These are phyloP conservation scores for Rallus crepitans DNA, from an alignment of 2,797 vertebrate species.

Conservation along the genomic window DNA sequence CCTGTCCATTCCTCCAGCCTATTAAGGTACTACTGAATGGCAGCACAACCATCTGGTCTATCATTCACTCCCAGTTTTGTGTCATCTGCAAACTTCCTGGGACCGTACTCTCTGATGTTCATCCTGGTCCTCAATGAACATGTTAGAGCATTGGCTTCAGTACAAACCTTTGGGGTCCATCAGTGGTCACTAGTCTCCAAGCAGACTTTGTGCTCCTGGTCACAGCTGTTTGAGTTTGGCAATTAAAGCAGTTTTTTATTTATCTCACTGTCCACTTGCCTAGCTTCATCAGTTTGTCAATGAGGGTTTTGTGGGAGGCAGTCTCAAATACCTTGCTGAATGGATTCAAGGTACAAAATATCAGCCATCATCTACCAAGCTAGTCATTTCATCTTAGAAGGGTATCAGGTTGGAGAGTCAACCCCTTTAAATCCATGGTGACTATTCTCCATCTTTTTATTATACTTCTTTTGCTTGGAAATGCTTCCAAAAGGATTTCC, in stretches of 20 bases:
- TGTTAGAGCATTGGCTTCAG: not conserved
- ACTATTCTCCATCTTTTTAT: not conserved
- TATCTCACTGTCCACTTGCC: not conserved
- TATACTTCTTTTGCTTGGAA: not conserved
- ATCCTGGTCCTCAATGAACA: not conserved
- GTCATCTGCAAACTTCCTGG: not conserved
- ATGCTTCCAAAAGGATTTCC: not conserved
- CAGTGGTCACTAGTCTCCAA: not conserved
- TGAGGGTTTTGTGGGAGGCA: not conserved
- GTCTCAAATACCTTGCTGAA: not conserved
- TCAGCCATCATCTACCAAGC: not conserved
- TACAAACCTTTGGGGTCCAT: not conserved
- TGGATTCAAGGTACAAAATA: not conserved
- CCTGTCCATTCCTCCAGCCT: not conserved
- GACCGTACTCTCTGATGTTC: not conserved
- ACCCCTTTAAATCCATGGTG: not conserved
- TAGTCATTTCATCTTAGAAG: not conserved
- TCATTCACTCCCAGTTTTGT: not conserved
- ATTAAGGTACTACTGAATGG: not conserved
- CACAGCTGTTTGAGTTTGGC: not conserved
- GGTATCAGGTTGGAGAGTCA: not conserved
- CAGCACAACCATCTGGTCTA: not conserved
- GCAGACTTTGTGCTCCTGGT: not conserved
- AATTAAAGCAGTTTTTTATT: not conserved
- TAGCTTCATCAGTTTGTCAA: not conserved